Evolutionary conservation across 2,888 invertebrate species (phyloP), one percentile per base, ranked within the genome.

Genomic region (Drosophila helvetica): DNA sequence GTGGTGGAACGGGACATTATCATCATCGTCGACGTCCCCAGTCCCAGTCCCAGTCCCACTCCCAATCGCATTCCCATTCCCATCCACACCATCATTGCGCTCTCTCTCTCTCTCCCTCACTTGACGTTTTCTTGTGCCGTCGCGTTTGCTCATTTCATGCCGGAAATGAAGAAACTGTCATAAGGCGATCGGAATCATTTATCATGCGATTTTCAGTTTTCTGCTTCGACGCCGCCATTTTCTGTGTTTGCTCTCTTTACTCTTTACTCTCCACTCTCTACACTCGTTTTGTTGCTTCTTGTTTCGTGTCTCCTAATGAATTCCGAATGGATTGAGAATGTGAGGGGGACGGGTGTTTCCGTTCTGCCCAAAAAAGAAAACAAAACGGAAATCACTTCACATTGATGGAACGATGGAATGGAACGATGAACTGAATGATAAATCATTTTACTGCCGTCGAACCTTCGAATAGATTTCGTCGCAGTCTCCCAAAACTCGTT

Each of bases 131-230:
- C 54, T 59, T 62, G 63, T 71, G 38, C 38, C 38, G 38, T 38
- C 15, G 15, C 58, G 22, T 77, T 85, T 85, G 85, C 87, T 83
- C 77, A 80, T 79, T 83, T 82, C 82, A 82, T 77, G 77, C 85
- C 89, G 90, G 90, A 90, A 90, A 90, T 90, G 91, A 90, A 89
- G 89, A 89, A 90, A 90, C 85, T 90, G 90, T 91, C 91, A 90
- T 88, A 89, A 89, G 80, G 79, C 86, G 89, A 89, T 89, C 86
- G 79, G 71, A 86, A 86, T 86, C 91, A 90, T 90, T 90, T 88
- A 90, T 90, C 90, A 91, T 85, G 85, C 85, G 76, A 88, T 89
- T 86, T 86, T 80, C 63, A 62, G 69, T 70, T 64, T 45, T 51
- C 17, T 30, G 19, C 8, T 42, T 17, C 38, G 38, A n/a, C 42